phyloP scores from a whole-genome alignment of 2,888 invertebrate species.

The Chymomyza procnemis region DNA sequence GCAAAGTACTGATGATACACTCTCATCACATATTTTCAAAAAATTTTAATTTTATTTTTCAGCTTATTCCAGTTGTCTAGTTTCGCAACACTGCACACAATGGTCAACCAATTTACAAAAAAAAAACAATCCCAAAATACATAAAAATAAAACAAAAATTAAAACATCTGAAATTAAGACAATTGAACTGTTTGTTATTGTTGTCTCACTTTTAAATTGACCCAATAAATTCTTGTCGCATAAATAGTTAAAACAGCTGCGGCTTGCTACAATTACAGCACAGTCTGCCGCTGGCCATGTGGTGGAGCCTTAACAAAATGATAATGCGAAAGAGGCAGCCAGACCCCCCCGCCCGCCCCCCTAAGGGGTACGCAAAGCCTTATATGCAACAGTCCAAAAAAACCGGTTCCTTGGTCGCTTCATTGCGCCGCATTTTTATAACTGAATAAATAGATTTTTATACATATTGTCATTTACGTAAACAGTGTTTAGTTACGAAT shows the following conservation, averaged over 20 bases:
- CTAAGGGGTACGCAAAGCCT: no score
- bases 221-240: not conserved
- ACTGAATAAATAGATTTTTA: conserved; percentile 36
- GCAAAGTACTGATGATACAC: no score
- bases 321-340: not conserved
- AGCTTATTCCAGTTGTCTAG: no score
- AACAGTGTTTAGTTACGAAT: conserved; percentile 38
- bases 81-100: no score
- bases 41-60: no score
- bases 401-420: conserved; percentile 21
- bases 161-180: not conserved
- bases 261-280: not conserved
- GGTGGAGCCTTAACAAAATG: not conserved
- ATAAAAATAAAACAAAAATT: no score
- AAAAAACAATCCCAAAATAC: no score
- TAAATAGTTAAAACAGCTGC: not conserved
- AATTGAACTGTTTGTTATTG: not conserved
- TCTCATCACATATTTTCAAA: no score
- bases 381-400: not conserved
- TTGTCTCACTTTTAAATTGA: not conserved
- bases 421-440: conserved; percentile 54
- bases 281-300: not conserved
- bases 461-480: conserved; percentile 57
- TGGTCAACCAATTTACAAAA: no score
- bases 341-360: no score